Base-by-base conservation (phyloP, 2,888 invertebrate genomes). In the Abrostola tripartita region DNA sequence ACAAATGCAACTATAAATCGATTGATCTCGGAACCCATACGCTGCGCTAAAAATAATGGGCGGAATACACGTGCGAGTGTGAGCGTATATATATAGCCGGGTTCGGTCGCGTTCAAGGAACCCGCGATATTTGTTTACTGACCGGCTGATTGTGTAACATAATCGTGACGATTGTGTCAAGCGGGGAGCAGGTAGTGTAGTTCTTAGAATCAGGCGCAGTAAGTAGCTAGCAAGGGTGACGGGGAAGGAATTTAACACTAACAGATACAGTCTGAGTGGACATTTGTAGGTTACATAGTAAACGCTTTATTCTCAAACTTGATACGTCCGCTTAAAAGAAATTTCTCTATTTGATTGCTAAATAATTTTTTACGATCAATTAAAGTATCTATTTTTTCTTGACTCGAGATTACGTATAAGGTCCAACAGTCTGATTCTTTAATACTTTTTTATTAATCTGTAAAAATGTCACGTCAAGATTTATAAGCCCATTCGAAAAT, bases 81-180 rank as follows among this genome's bases (percentile, higher is more conserved):
- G 24, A 1, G 24, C n/a, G n/a, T 11, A 54, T 69, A 60, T 63
- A 79, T 72, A 76, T 81, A 83, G 73, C 61, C 58, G 59, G 24
- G 38, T 55, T 68, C 61, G 52, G 54, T 54, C 57, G 62, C 74
- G 74, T 79, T 77, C 81, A 77, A 74, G 78, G 77, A 82, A 81
- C 76, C 59, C 62, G 56, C 57, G 40, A 60, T 68, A 76, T 78
- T 64, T 79, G 71, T 77, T 68, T 71, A 66, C 56, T 38, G 62
- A 70, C 47, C 52, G 42, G 14, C 37, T 58, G 64, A 79, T 81
- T 81, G 71, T 74, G 78, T 65, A 82, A 80, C 74, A 11, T 62
- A 52, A 55, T 58, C 73, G 47, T 62, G 61, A 71, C 44, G 56
- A 56, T 40, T 37, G 11, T 70, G 65, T 59, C 71, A 59, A 64